Base-by-base conservation (phyloP, 2,797 vertebrate species). In the Lophius americanus region DNA sequence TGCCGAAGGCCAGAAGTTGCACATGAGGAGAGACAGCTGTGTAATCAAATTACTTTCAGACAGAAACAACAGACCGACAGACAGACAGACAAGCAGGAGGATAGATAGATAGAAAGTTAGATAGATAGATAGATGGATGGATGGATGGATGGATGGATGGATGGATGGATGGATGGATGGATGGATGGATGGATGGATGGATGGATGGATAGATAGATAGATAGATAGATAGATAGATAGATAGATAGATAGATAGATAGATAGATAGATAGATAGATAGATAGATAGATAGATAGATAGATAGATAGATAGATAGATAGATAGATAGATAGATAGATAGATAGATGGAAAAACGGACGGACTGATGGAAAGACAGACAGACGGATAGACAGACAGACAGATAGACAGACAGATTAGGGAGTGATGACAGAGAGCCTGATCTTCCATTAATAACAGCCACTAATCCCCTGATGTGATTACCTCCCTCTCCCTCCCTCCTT, bases 381-480 rank as follows among this genome's bases (percentile, higher is more conserved):
- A 78, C 13, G 53, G 59, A 42, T 23, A 33, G 78, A 65, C 35
- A 39, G 72, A 70, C 14, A 70, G 58, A 52, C 42, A 44, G 47
- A 59, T 48, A 38, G n/a, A 23, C 9, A 14, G 9, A 36, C 3
- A 51, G 32, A 51, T 32, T 12, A 54, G 59, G 78, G 64, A 72
- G 66, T 80, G 85, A 79, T 60, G 70, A 77, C 65, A 79, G 62
- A 68, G 68, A 82, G 80, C 81, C 74, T 83, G 78, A 88, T 88
- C 84, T 85, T 77, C 84, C 89, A 91, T 92, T 92, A 91, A 91
- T 91, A 92, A 92, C 87, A 88, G 81, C 73, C 82, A 85, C 88
- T 92, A 93, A 92, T 92, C 90, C 88, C 85, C 85, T 92, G 91
- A 92, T 90, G 88, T 90, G 90, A 92, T 92, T 92, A 91, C 72